Percentiles rank a stretch among this genome's conserved stretches.
These are phyloP conservation scores for Lycodopsis pacificus DNA, from an alignment of 2,797 vertebrate species.

Conservation along the genomic window DNA sequence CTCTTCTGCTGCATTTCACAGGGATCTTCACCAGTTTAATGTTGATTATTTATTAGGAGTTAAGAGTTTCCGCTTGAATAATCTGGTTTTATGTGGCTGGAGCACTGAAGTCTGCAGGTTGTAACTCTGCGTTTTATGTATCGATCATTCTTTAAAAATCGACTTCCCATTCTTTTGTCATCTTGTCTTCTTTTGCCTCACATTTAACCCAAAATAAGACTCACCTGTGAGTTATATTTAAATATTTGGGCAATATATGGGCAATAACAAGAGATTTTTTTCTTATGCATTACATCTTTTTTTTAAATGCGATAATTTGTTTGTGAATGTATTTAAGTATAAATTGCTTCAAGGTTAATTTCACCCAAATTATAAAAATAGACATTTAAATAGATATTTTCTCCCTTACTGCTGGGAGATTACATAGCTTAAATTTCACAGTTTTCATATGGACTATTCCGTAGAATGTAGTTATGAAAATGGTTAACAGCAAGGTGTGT, in stretches of 20 bases:
- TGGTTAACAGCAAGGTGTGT: neutral
- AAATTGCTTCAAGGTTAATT: neutral
- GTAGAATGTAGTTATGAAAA: neutral
- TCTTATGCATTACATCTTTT: neutral
- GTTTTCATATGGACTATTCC: neutral
- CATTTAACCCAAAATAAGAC: neutral
- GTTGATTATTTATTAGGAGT: neutral
- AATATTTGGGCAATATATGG: no score
- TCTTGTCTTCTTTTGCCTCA: neutral
- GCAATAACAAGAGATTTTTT: no score
- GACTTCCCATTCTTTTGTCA: neutral
- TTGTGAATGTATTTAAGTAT: neutral
- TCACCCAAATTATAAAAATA: neutral
- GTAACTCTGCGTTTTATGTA: neutral
- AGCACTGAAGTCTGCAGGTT: neutral
- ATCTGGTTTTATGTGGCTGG: neutral
- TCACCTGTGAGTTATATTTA: no score
- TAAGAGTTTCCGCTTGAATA: neutral
- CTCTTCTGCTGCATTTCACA: neutral
- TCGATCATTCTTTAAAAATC: neutral
- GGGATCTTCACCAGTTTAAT: neutral
- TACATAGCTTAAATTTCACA: neutral
- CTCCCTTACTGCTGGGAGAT: neutral
- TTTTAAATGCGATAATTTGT: neutral
- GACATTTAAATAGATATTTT: neutral